Percentiles rank a stretch among this genome's conserved stretches.
Conservation (phyloP, 2,113 vertebrate species). For the Progne subis region DNA sequence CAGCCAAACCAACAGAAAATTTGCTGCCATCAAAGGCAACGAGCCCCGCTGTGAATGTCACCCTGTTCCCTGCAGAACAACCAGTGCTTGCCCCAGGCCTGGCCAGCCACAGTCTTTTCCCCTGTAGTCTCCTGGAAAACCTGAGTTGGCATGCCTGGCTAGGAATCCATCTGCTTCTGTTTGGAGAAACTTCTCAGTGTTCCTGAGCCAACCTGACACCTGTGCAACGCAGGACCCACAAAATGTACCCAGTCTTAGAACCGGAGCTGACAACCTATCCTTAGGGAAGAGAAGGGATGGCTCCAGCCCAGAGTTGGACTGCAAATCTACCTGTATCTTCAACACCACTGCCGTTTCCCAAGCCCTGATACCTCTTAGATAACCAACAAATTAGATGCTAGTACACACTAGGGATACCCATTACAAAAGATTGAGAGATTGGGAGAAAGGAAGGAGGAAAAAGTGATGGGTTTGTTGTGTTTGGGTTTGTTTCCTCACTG, state of each 20-base stretch:
- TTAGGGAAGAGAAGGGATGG: not conserved
- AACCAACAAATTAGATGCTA: not conserved
- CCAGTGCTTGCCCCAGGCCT: not conserved
- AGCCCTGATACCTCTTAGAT: not conserved
- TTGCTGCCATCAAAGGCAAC: not conserved
- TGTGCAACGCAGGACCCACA: not conserved
- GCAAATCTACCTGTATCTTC: not conserved
- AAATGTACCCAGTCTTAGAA: not conserved
- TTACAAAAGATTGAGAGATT: fast-evolving
- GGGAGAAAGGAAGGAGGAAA: not conserved
- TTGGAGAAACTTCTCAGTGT: not conserved
- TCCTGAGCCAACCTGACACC: not conserved
- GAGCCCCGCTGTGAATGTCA: not conserved
- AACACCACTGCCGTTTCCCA: not conserved
- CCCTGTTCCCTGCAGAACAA: not conserved
- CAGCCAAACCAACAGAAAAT: not conserved
- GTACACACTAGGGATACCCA: not conserved
- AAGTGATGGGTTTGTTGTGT: fast-evolving
- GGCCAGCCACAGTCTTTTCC: not conserved
- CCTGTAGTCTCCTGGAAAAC: not conserved
- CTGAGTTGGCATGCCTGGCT: not conserved
- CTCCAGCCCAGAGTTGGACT: not conserved
- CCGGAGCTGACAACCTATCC: not conserved
- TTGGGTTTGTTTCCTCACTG: fast-evolving
- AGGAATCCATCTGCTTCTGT: not conserved